phyloP scores from a whole-genome alignment of 2,888 invertebrate genomes.

The Electrophaes corylata region DNA sequence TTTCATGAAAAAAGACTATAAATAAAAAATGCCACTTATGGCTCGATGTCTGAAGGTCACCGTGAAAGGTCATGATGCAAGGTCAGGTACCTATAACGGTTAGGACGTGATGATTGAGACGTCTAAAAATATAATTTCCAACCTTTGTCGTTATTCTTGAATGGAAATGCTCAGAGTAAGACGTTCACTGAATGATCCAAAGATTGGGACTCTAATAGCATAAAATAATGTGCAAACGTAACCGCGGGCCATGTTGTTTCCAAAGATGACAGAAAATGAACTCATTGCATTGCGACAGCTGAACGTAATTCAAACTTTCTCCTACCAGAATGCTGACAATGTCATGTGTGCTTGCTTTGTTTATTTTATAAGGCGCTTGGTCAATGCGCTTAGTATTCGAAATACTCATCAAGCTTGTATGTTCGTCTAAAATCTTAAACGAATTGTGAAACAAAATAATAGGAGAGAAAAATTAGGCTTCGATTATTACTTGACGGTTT shows the following conservation, averaged over 20 bases:
- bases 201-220: no score
- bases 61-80: constrained; percentile 23
- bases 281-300: no score
- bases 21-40: constrained; percentile 21
- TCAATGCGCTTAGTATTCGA: not conserved
- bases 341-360: not conserved
- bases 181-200: no score
- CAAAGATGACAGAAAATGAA: no score
- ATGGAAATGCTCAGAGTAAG: not conserved
- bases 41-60: constrained; percentile 23
- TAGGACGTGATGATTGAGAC: constrained; percentile 14
- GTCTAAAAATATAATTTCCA: constrained; percentile 5
- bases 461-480: no score
- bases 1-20: constrained; percentile 25
- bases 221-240: no score
- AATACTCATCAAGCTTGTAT: not conserved
- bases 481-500: no score
- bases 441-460: no score
- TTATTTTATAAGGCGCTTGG: not conserved
- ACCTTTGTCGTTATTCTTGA: not conserved
- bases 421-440: no score
- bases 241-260: no score
- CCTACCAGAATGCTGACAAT: no score
- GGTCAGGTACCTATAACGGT: constrained; percentile 8
- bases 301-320: no score